phyloP scores from a whole-genome alignment of 2,888 invertebrate genomes.

The Stenoptilia bipunctidactyla region DNA sequence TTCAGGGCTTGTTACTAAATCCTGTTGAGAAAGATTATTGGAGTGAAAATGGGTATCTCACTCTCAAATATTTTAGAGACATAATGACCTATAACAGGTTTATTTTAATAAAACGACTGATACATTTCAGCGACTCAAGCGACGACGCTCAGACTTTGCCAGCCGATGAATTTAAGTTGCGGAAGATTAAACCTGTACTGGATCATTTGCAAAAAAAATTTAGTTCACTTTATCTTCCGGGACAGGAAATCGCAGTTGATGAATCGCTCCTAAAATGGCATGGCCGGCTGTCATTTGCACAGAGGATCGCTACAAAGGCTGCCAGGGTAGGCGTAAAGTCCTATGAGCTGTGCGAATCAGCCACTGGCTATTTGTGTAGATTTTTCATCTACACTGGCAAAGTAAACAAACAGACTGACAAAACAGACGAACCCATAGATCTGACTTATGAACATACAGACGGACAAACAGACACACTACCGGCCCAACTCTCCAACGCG shows the following conservation, averaged over 20 bases:
- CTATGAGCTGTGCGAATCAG: conserved; percentile 17
- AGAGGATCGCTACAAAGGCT: conserved; percentile 13
- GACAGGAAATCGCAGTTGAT: conserved; percentile 11
- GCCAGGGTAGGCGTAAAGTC: conserved; percentile 18
- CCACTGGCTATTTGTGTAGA: conserved; percentile 16
- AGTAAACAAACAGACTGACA: conserved; percentile 10
- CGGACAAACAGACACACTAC: conserved; percentile 1
- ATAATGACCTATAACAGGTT: conserved; percentile 11
- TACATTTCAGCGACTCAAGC: conserved; percentile 11
- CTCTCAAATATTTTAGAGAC: conserved; percentile 1
- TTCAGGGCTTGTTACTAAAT: conserved; percentile 7
- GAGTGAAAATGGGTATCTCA: conserved; percentile 2
- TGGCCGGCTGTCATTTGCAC: conserved; percentile 9
- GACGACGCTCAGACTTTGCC: background rate
- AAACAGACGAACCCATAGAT: background rate
- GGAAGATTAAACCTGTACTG: conserved; percentile 8
- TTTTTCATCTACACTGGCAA: conserved; percentile 17
- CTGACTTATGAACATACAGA: conserved; percentile 2
- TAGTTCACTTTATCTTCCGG: conserved; percentile 8
- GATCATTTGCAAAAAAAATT: conserved; percentile 9
- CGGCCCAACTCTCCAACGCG: conserved; percentile 13
- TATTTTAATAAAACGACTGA: conserved; percentile 7
- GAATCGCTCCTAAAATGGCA: conserved; percentile 13
- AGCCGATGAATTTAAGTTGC: conserved; percentile 5
- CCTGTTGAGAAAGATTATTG: conserved; percentile 11